Evolutionary conservation across 2,888 invertebrate genomes (phyloP).

Genomic region (Perizoma flavofasciatum): DNA sequence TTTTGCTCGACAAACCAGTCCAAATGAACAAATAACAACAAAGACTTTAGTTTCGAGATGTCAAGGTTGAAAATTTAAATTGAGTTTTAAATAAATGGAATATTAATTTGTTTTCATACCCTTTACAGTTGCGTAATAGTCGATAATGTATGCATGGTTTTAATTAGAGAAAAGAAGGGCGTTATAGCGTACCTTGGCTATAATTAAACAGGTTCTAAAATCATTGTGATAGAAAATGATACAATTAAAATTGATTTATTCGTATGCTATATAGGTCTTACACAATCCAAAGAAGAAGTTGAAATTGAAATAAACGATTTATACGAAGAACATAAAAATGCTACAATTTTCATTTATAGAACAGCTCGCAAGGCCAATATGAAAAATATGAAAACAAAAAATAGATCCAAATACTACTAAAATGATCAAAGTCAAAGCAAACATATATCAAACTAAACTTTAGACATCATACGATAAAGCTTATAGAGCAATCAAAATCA

Average conservation of each 20-base stretch:
- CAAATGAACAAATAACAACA: conserved; percentile 23
- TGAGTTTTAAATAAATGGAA: conserved; percentile 18
- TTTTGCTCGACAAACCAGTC: conserved; percentile 23
- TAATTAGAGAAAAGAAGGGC: conserved; percentile 29
- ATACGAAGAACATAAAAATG: no score
- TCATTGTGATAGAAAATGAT: not conserved
- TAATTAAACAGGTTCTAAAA: conserved; percentile 28
- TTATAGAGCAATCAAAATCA: conserved; percentile 51
- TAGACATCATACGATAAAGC: conserved; percentile 20
- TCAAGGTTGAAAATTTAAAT: conserved; percentile 32
- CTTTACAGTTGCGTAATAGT: conserved; percentile 30
- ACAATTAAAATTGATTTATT: no score
- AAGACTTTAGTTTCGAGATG: conserved; percentile 30
- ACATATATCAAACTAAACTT: conserved; percentile 28
- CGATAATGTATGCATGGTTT: conserved; percentile 21
- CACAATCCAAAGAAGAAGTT: no score
- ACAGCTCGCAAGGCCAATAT: no score
- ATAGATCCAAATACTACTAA: not conserved
- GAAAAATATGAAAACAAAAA: no score
- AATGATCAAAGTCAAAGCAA: no score
- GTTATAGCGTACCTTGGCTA: conserved; percentile 33
- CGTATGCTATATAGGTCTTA: no score
- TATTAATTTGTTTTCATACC: conserved; percentile 30
- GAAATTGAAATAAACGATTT: no score
- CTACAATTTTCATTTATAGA: no score